Percentiles rank a stretch among this genome's conserved stretches.
These are phyloP conservation scores for Phylloscopus trochilus DNA, from an alignment of 2,113 vertebrate genomes.

Conservation along the genomic window DNA sequence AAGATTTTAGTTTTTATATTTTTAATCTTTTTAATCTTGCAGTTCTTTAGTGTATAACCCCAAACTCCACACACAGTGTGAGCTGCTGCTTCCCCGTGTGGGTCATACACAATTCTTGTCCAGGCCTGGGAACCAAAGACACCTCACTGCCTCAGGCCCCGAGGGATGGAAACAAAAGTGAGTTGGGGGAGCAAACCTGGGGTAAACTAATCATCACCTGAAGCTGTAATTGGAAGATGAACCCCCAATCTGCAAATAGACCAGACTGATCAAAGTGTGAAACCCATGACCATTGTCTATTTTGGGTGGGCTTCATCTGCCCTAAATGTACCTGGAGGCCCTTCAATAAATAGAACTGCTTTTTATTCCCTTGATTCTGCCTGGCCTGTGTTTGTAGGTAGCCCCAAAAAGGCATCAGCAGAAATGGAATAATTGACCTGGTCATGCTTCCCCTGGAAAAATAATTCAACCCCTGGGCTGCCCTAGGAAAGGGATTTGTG, in stretches of 20 bases:
- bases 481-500: not conserved
- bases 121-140: not conserved
- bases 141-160: not conserved
- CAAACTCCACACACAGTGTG: accelerated
- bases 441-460: not conserved
- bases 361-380: not conserved
- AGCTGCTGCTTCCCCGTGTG: not conserved
- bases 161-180: not conserved
- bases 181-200: no score
- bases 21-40: not conserved
- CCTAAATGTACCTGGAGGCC: not conserved
- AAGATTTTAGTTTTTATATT: not conserved
- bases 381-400: not conserved
- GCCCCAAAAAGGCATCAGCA: not conserved
- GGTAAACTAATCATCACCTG: no score
- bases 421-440: not conserved
- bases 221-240: no score
- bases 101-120: not conserved
- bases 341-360: not conserved
- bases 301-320: not conserved
- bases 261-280: no score
- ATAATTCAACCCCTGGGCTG: not conserved
- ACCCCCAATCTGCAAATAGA: no score
- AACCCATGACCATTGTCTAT: accelerated
- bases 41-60: no score